Conservation (phyloP, 2,113 vertebrate genomes). For the Lampris megalopsis region DNA sequence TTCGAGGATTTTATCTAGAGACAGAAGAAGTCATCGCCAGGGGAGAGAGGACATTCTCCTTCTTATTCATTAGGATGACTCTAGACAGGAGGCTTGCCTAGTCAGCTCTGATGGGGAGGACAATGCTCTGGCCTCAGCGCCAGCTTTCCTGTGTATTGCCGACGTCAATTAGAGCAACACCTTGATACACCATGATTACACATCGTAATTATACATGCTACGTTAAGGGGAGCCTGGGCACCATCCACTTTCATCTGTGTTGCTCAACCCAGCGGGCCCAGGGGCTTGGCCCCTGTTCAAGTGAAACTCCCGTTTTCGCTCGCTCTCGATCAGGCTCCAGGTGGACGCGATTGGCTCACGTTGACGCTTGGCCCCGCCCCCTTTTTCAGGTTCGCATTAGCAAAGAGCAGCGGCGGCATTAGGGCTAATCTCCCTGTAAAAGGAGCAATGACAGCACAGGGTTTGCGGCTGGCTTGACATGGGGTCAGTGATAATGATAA, state of each 20-base stretch:
- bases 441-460: background rate
- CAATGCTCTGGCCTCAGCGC: too few species aligned
- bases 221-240: too few species aligned
- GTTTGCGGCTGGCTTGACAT: background rate
- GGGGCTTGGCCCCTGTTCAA: conserved; percentile 76
- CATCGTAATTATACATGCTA: too few species aligned
- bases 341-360: conserved; percentile 6
- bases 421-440: background rate
- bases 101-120: too few species aligned
- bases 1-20: background rate
- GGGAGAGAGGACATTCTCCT: background rate
- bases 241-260: background rate
- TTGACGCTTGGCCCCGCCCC: conserved; percentile 11
- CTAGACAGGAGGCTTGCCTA: too few species aligned
- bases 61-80: background rate
- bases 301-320: conserved; percentile 74
- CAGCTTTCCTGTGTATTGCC: too few species aligned
- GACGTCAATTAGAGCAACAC: too few species aligned
- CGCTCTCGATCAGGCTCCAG: conserved; percentile 35
- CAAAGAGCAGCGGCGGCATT: background rate
- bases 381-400: background rate
- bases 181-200: too few species aligned
- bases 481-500: background rate
- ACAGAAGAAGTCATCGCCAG: background rate
- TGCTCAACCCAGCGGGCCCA: conserved; percentile 39